Evolutionary conservation across 2,888 invertebrate species (phyloP).

Genomic region (Oligia strigilis): DNA sequence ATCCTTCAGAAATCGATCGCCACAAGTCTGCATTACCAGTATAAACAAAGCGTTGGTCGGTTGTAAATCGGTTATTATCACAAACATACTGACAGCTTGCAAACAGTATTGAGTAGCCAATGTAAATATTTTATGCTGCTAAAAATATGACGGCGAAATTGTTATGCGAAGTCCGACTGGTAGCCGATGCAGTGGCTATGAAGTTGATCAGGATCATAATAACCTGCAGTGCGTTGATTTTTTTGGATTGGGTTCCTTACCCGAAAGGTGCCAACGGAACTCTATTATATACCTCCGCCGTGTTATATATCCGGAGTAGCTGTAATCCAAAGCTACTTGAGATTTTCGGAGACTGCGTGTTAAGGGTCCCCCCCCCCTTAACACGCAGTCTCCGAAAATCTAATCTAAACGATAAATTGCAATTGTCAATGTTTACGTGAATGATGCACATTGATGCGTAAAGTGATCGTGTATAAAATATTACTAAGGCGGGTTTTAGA

Average conservation of each 20-base stretch:
- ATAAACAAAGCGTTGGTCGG: conserved; percentile 41
- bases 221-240: not conserved
- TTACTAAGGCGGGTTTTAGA: too few relatives aligned
- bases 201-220: not conserved
- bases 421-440: not conserved
- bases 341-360: not conserved
- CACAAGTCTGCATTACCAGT: conserved; percentile 25
- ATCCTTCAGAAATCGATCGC: conserved; percentile 55
- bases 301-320: not conserved
- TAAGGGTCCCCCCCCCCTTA: not conserved
- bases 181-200: not conserved
- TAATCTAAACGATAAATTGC: not conserved
- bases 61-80: conserved; percentile 51
- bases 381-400: too few relatives aligned
- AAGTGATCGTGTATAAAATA: not conserved
- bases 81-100: conserved; percentile 57
- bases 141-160: conserved; percentile 39
- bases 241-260: too few relatives aligned
- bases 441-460: not conserved
- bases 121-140: conserved; percentile 53
- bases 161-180: not conserved
- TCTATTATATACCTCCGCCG: too few relatives aligned
- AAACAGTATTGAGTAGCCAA: conserved; percentile 42
- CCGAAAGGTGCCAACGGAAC: not conserved
- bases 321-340: not conserved